A percentile compares a stretch with the other conserved stretches of the same genome.
These are phyloP conservation scores for Parelbella ahira DNA, from an alignment of 2,888 invertebrate species.

Conservation along the genomic window DNA sequence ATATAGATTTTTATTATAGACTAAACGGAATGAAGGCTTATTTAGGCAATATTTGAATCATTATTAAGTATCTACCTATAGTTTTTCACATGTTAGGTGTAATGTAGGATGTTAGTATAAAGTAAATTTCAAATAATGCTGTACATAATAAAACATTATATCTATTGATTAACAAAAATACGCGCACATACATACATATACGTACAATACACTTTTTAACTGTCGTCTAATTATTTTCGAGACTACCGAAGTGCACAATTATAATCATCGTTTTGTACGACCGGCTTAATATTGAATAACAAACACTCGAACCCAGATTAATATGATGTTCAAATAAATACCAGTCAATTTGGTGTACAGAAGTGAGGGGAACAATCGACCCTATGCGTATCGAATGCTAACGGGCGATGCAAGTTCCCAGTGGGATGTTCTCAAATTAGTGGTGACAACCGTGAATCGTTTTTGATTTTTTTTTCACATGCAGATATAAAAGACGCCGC, in stretches of 20 bases:
- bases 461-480: slow-evolving; percentile 51
- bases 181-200: too few relatives aligned
- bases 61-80: too few relatives aligned
- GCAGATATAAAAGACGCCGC: slow-evolving; percentile 31
- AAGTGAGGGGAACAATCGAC: slow-evolving; percentile 35
- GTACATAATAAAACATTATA: too few relatives aligned
- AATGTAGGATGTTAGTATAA: too few relatives aligned
- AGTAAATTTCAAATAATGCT: too few relatives aligned
- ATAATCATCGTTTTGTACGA: background rate
- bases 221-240: background rate
- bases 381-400: slow-evolving; percentile 49
- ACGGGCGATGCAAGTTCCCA: slow-evolving; percentile 43
- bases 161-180: too few relatives aligned
- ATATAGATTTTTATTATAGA: too few relatives aligned
- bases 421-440: slow-evolving; percentile 44
- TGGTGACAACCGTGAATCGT: slow-evolving; percentile 58
- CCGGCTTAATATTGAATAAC: slow-evolving; percentile 17
- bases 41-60: too few relatives aligned
- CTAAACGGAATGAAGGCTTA: too few relatives aligned
- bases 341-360: slow-evolving; percentile 16
- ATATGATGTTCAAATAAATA: slow-evolving; percentile 29
- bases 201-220: too few relatives aligned
- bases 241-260: background rate
- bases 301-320: slow-evolving; percentile 25
- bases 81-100: too few relatives aligned